Evolutionary conservation across 37 sponge, comb jelly and placozoan genomes (phyloP).

Genomic region (Geodia barretti): DNA sequence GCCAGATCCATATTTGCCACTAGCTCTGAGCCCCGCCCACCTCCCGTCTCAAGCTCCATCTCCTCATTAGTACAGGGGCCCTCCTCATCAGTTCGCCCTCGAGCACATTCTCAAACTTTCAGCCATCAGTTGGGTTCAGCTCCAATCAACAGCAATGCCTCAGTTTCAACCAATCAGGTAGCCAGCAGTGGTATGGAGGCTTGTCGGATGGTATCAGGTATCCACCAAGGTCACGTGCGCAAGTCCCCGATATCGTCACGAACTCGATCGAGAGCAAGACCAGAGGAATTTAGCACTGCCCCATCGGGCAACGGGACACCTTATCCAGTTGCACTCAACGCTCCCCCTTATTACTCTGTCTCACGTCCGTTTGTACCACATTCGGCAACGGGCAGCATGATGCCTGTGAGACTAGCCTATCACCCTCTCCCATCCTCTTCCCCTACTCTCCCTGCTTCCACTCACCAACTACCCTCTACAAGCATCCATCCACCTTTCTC

Average conservation of each 20-base stretch:
- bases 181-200: background rate
- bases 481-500: too few relatives aligned
- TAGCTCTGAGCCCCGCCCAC: background rate
- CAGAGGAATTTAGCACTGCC: background rate
- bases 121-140: background rate
- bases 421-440: background rate
- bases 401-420: background rate
- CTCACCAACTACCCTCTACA: background rate
- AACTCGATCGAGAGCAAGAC: background rate
- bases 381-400: background rate
- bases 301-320: background rate
- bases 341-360: background rate
- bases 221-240: background rate
- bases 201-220: too few relatives aligned
- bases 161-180: background rate
- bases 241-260: background rate
- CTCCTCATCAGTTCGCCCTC: background rate
- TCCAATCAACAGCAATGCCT: background rate
- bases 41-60: background rate
- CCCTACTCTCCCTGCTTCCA: background rate
- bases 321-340: background rate
- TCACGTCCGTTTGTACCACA: background rate
- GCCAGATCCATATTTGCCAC: background rate
- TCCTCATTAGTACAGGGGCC: constrained; percentile 1
- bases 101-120: too few relatives aligned